Evolutionary conservation across 1,140 invertebrate genomes (phyloP), one percentile per base, ranked within the genome.

Genomic region (Nylanderia fulva): DNA sequence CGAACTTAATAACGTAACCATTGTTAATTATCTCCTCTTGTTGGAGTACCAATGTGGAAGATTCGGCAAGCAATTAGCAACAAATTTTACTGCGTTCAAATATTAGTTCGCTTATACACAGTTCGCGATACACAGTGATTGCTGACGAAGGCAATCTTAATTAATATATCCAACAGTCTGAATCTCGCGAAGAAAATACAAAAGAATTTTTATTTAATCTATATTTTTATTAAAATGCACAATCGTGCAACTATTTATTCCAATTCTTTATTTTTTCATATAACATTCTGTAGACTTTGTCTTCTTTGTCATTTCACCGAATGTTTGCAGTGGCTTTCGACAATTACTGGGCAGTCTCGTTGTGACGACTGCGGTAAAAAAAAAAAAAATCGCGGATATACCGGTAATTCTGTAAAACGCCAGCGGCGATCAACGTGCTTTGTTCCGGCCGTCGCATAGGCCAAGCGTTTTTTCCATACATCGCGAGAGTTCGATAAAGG

Each of bases 401-500:
- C 8, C n/a, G 13, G 42, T 29, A 33, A 77, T 64, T 48, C 27
- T 13, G 56, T 63, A 76, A 48, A 48, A 48, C 48, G 58, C 63
- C 7, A 5, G 2, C 18, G 5, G 11, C 68, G 42, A 85, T 69
- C 48, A 69, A 56, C 75, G 80, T 45, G 39, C 60, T 27, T 33
- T 36, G 66, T 69, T 63, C 21, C 27, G 36, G 24, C 27, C 58
- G 24, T 7, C 18, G 45, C n/a, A 29, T 69, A n/a, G 42, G 21
- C 27, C 13, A 4, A 18, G n/a, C 39, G 52, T 54, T 86, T 84
- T 71, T 64, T 71, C 39, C 63, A 15, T 56, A 27, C 0, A 29
- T 39, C 36, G 58, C 76, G 18, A 54, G 66, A 74, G 45, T 36
- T 69, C 24, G 79, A 89, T 74, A 60, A 82, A 86, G 24, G 39